Evolutionary conservation across 2,113 vertebrate genomes (phyloP).

Genomic region (Ariopsis seemanni): DNA sequence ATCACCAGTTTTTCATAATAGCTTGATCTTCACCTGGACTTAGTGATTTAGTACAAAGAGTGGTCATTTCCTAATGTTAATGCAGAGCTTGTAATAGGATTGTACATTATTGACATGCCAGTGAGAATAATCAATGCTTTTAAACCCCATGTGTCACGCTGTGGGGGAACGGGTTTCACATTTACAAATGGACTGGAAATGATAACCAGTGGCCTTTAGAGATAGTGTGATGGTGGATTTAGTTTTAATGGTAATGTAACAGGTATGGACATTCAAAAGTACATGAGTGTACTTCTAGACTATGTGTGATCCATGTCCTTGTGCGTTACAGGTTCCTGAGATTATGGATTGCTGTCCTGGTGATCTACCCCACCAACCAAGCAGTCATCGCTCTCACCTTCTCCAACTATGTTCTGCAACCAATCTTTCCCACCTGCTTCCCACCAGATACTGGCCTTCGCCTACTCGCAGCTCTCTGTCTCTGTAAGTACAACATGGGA

Average conservation of each 20-base stretch:
- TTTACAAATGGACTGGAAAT: background rate
- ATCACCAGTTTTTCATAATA: background rate
- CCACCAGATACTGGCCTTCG: slow-evolving; percentile 83
- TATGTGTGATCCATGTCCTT: background rate
- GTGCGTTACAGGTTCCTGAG: slow-evolving; percentile 78
- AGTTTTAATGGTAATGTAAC: background rate
- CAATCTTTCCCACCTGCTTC: slow-evolving; percentile 86
- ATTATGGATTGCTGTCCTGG: slow-evolving; percentile 89
- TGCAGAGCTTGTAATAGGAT: slow-evolving; percentile 2
- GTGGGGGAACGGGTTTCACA: background rate
- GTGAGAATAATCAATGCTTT: background rate
- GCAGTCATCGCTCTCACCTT: slow-evolving; percentile 92
- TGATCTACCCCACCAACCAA: slow-evolving; percentile 93
- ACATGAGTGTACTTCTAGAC: background rate
- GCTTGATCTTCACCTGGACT: background rate
- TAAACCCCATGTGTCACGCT: background rate
- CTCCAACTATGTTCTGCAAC: slow-evolving; percentile 91
- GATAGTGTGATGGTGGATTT: background rate
- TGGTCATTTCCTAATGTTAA: background rate
- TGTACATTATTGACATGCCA: slow-evolving; percentile 24
- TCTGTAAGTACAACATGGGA: slow-evolving; percentile 70
- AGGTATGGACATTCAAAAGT: background rate
- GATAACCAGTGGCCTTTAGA: background rate
- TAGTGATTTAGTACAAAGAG: background rate
- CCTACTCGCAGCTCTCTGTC: slow-evolving; percentile 83